Evolutionary conservation across 2,888 invertebrate species (phyloP).

Genomic region (Nymphalis c-album): DNA sequence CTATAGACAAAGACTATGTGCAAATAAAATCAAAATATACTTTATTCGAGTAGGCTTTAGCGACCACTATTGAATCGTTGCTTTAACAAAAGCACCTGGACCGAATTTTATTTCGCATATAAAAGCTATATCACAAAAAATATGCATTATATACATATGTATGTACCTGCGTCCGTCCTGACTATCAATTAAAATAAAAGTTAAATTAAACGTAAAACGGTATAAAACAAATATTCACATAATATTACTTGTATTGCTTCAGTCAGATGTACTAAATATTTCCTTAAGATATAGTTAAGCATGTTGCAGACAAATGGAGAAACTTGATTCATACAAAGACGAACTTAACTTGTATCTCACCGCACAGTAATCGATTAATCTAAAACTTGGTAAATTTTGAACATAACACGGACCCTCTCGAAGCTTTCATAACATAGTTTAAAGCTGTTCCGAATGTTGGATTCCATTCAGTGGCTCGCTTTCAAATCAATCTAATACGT

Average conservation of each 20-base stretch:
- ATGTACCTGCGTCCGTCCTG: too few species aligned
- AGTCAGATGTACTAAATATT: conserved; percentile 10
- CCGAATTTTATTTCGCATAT: too few species aligned
- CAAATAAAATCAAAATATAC: too few species aligned
- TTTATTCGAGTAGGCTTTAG: too few species aligned
- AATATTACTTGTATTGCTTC: background rate
- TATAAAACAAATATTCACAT: too few species aligned
- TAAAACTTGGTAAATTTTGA: conserved; percentile 59
- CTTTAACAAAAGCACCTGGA: too few species aligned
- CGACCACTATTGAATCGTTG: too few species aligned
- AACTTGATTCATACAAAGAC: conserved; percentile 57
- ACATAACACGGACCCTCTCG: conserved; percentile 48
- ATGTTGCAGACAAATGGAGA: conserved; percentile 54
- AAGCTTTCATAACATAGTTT: conserved; percentile 40
- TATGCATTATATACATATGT: too few species aligned
- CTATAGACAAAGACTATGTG: too few species aligned
- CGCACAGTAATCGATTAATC: conserved; percentile 68
- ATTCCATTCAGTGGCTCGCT: conserved; percentile 46
- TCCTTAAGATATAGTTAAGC: conserved; percentile 15
- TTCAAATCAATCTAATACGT: conserved; percentile 49
- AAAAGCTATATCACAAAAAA: too few species aligned
- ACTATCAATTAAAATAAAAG: too few species aligned
- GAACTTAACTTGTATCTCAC: conserved; percentile 65
- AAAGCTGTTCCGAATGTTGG: conserved; percentile 28
- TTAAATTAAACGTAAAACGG: too few species aligned